A percentile compares a stretch with the other conserved stretches of the same genome.
phyloP scores from a whole-genome alignment of 1,140 invertebrate genomes.

The Goniozus legneri region DNA sequence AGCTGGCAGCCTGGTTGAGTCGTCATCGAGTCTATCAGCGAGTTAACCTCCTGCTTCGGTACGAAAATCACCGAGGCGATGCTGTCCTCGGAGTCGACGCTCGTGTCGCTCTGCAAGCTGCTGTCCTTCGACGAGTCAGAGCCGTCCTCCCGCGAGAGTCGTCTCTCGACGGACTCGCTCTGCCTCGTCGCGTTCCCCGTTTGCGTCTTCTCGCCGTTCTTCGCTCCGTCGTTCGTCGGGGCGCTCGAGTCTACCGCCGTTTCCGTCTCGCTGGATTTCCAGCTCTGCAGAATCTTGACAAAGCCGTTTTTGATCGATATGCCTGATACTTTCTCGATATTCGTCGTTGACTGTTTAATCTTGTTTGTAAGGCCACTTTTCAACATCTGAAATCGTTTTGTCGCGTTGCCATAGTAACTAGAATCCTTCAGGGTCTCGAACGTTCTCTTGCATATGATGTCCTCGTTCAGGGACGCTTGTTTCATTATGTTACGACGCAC shows the following conservation, averaged over 20 bases:
- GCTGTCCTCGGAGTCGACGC: conserved; percentile 88
- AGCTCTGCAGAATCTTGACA: conserved; percentile 72
- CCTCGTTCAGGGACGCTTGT: conserved; percentile 83
- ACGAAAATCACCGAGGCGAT: conserved; percentile 88
- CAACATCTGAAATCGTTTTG: conserved; percentile 78
- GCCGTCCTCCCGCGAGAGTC: conserved; percentile 75
- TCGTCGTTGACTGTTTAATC: conserved; percentile 75
- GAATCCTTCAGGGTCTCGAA: conserved; percentile 71
- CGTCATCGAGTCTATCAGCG: conserved; percentile 23
- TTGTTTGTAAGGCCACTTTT: conserved; percentile 79
- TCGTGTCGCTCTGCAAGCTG: conserved; percentile 88
- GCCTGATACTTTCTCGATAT: conserved; percentile 75
- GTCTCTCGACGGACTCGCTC: conserved; percentile 52
- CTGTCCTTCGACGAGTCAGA: conserved; percentile 90
- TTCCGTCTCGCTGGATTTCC: conserved; percentile 62
- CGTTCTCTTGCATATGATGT: conserved; percentile 71
- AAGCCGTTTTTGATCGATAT: conserved; percentile 63
- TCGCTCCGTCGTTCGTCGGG: conserved; percentile 8
- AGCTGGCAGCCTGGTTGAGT: conserved; percentile 29
- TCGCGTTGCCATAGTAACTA: conserved; percentile 68
- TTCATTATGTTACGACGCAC: conserved; percentile 84
- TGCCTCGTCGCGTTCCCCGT: conserved; percentile 33
- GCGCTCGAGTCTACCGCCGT: conserved; percentile 26
- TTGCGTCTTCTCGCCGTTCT: conserved; percentile 21
- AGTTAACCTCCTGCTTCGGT: conserved; percentile 59